Evolutionary conservation across 2,888 invertebrate genomes (phyloP), one percentile per base, ranked within the genome.

Genomic region (Bembecia ichneumoniformis): DNA sequence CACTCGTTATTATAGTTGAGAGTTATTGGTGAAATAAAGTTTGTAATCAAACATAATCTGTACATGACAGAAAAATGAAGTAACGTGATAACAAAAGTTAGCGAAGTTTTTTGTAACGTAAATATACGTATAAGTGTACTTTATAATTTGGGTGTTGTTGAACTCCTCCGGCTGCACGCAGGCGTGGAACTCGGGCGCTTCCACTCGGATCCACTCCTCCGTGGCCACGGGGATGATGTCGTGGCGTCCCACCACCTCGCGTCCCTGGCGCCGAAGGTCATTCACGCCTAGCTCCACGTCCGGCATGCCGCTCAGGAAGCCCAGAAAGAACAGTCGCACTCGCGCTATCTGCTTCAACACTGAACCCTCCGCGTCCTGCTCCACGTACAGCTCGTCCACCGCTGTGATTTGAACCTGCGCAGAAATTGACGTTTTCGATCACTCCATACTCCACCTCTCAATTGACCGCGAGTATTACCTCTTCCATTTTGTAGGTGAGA

Each of bases 201-300:
- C 98, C 49, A 99, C 90, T 43, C 97, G 92, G 70, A 99, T 99
- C 99, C 99, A 99, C 83, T 99, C 97, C 83, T 99, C 99, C 0
- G 99, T 99, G 54, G 95, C 95, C 14, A 97, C 96, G 16, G 99
- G 99, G 74, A 99, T 97, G 76, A 99, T 99, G 83, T 99, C 99
- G 81, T 98, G 98, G 3, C 99, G 90, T 0, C 99, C 98, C 1
- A 99, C 99, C 49, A 99, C 98, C 89, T 99, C 99, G 81, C 94
- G 94, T n/a, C 99, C 99, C 81, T 98, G 96, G n/a, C 98, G 90
- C 78, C 96, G 91, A 90, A 97, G 91, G 82, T 99, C 99, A 81
- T 99, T 99, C 51, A 99, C 91, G 3, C 99, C 99, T 61, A 99
- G 87, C 84, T 99, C 99, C 57, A 99, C 93, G 70, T 95, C 94